These are phyloP conservation scores for Parnassius glacialis DNA, from an alignment of 2,888 invertebrate species.

Conservation along the genomic window DNA sequence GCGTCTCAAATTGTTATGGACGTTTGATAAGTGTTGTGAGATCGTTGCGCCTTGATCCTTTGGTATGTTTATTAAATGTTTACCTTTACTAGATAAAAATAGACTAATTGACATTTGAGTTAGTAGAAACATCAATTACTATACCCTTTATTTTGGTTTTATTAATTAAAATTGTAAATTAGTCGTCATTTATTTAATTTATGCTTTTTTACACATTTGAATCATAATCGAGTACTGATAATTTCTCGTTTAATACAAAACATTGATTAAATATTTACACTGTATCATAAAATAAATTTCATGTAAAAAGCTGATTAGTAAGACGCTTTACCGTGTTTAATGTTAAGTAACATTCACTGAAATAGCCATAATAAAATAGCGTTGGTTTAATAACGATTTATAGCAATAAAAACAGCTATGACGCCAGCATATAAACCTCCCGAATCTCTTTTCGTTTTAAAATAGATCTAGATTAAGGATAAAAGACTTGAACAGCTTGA, in stretches of 20 bases:
- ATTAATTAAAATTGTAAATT: too few species aligned
- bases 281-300: too few species aligned
- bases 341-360: slow-evolving; percentile 52
- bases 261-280: too few species aligned
- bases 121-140: too few species aligned
- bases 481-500: slow-evolving; percentile 61
- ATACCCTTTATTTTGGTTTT: too few species aligned
- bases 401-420: slow-evolving; percentile 73
- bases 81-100: slow-evolving; percentile 47
- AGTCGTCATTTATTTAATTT: too few species aligned
- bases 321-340: slow-evolving; percentile 39
- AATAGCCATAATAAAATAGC: slow-evolving; percentile 68
- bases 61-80: slow-evolving; percentile 78
- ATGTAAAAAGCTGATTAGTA: too few species aligned
- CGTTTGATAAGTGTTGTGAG: slow-evolving; percentile 79
- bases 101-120: background rate
- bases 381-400: slow-evolving; percentile 73
- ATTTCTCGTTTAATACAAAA: slow-evolving; percentile 22
- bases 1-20: slow-evolving; percentile 82
- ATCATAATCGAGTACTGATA: too few species aligned
- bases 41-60: slow-evolving; percentile 76
- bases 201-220: too few species aligned
- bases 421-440: slow-evolving; percentile 71
- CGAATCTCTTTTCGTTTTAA: slow-evolving; percentile 68
- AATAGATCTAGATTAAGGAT: slow-evolving; percentile 77